These are phyloP conservation scores for Odontocerum albicorne DNA, from an alignment of 2,888 invertebrate species.

Conservation along the genomic window DNA sequence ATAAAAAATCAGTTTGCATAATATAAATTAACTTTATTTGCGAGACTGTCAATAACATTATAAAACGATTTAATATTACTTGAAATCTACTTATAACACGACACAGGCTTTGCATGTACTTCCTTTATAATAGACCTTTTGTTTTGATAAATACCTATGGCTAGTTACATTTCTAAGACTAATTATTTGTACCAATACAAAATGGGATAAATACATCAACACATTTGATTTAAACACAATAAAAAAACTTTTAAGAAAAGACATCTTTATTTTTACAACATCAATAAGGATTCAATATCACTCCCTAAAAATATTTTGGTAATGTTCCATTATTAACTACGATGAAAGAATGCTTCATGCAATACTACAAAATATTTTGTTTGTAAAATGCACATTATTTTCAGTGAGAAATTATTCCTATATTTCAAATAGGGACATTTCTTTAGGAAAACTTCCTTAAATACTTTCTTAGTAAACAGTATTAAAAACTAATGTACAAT, in stretches of 20 bases:
- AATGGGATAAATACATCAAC: conserved; percentile 16
- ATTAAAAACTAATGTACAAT: no score
- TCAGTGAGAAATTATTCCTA: no score
- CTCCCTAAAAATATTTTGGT: conserved; percentile 9
- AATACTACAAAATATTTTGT: no score
- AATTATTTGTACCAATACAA: conserved; percentile 9
- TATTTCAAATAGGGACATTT: no score
- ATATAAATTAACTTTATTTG: conserved; percentile 27
- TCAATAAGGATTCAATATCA: conserved; percentile 10
- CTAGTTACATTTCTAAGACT: conserved; percentile 16
- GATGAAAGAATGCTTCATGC: no score
- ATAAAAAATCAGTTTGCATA: no score
- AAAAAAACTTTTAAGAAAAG: conserved; percentile 21
- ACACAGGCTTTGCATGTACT: conserved; percentile 13
- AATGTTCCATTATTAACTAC: not conserved
- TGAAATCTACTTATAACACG: conserved; percentile 24
- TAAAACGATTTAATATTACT: conserved; percentile 26
- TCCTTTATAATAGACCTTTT: conserved; percentile 1
- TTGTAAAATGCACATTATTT: no score
- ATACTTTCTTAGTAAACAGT: no score
- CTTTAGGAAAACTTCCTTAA: no score
- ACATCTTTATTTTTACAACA: conserved; percentile 32
- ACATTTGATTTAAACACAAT: conserved; percentile 11
- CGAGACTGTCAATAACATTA: conserved; percentile 26
- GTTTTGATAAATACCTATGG: conserved; percentile 19